These are phyloP conservation scores for Puma concolor DNA, from an alignment of 2,113 vertebrate genomes.

Conservation along the genomic window DNA sequence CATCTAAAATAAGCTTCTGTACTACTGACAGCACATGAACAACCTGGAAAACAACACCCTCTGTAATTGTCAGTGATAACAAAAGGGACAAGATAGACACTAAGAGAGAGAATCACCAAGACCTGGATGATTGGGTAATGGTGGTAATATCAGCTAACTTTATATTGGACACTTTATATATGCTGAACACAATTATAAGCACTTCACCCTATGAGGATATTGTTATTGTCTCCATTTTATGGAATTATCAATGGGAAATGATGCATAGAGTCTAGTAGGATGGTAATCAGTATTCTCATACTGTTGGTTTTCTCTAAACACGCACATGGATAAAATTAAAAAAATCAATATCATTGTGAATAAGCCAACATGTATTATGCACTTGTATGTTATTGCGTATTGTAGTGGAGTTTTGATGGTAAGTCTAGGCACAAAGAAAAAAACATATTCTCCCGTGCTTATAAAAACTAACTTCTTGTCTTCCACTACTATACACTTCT, in stretches of 20 bases:
- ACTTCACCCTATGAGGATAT: background rate
- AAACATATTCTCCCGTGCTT: background rate
- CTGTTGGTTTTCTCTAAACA: background rate
- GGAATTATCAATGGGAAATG: background rate
- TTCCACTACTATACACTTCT: background rate
- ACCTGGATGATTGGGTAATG: background rate
- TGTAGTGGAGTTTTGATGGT: background rate
- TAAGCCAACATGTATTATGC: background rate
- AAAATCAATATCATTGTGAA: background rate
- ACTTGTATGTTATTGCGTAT: background rate
- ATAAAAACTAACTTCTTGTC: background rate
- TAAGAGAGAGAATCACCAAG: background rate
- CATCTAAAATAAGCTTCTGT: background rate
- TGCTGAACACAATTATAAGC: background rate
- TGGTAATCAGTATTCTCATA: background rate
- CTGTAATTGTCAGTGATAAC: background rate
- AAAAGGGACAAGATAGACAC: background rate
- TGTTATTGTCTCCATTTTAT: background rate
- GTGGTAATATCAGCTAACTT: background rate
- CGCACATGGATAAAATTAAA: background rate
- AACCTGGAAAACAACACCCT: background rate
- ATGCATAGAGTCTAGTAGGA: background rate
- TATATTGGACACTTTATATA: background rate
- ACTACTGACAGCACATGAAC: background rate
- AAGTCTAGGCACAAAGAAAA: background rate